Evolutionary conservation across 2,888 invertebrate genomes (phyloP), one percentile per base, ranked within the genome.

Genomic region (Phorcus lineatus): DNA sequence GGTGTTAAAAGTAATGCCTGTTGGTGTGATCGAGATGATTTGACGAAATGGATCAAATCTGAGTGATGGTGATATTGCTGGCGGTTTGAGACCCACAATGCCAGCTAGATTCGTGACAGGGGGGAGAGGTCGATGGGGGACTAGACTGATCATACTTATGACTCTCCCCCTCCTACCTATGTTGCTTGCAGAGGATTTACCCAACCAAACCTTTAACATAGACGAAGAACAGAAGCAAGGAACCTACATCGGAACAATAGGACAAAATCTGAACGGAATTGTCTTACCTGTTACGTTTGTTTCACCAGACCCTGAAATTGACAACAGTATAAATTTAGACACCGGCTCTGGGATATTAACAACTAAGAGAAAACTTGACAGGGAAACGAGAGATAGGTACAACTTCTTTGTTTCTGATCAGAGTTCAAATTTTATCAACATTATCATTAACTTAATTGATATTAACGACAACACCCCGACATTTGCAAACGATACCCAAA

Each of bases 401-500:
- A n/a, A 2, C 7, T 70, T 70, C 40, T 70, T 17, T 13, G 70
- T 70, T 36, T 36, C 28, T 9, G 70, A 70, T 70, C 13, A 36
- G 28, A 36, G 9, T 36, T 31, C 11, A 36, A n/a, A 31, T 3
- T 70, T 40, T 9, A 36, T 70, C 9, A n/a, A 40, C 17, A 40
- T 70, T 36, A 3, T 36, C 16, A 96, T 98, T 79, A 96, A 96
- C 91, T 96, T 99, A 62, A 95, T 96, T 62, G 98, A 98, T 92
- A 96, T 96, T 0, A 98, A 99, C 92, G 98, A 98, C 92, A 97
- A 98, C 92, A 94, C 96, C 2, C 98, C 98, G 0, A 94, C 94
- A 80, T 99, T 98, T 96, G 80, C 85, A 7, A 85, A 86, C 67
- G 81, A 81, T 0, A 94, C 95, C 79, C 96, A 97, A 95, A 95